Conservation (phyloP, 2,888 invertebrate species). For the Phlogophora meticulosa region DNA sequence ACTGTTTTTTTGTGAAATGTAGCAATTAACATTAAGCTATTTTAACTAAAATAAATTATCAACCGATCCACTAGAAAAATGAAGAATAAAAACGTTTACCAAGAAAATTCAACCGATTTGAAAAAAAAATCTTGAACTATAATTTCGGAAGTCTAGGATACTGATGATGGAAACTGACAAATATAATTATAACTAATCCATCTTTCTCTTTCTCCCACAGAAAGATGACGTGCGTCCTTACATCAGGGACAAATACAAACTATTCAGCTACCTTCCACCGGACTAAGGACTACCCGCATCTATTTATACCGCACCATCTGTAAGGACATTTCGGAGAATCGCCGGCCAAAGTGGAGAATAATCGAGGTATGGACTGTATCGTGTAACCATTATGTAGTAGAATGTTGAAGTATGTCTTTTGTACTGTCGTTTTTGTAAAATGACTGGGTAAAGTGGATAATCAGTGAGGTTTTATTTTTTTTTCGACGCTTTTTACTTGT, state of each 20-base stretch:
- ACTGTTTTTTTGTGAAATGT: too few relatives aligned
- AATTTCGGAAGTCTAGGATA: too few relatives aligned
- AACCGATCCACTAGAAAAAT: too few relatives aligned
- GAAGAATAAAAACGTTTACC: too few relatives aligned
- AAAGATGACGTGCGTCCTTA: slow-evolving; percentile 98
- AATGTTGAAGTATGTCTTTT: neutral
- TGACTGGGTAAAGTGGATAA: neutral
- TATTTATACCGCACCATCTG: slow-evolving; percentile 28
- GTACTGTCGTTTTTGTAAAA: neutral
- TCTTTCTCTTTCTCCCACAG: slow-evolving; percentile 84
- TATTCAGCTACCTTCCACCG: slow-evolving; percentile 97
- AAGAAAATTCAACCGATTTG: too few relatives aligned
- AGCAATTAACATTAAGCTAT: too few relatives aligned
- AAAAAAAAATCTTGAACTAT: too few relatives aligned
- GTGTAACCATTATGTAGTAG: neutral
- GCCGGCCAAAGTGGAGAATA: slow-evolving; percentile 2
- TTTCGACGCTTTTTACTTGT: too few relatives aligned
- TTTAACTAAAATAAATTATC: too few relatives aligned
- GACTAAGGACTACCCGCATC: slow-evolving; percentile 90
- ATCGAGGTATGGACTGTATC: slow-evolving; percentile 22
- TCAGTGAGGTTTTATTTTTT: neutral
- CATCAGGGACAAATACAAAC: slow-evolving; percentile 97
- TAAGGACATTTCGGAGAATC: slow-evolving; percentile 48
- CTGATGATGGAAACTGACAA: too few relatives aligned
- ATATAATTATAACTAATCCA: too few relatives aligned